Evolutionary conservation across 2,888 invertebrate species (phyloP), one percentile per base, ranked within the genome.

Genomic region (Galerucella calmariensis): DNA sequence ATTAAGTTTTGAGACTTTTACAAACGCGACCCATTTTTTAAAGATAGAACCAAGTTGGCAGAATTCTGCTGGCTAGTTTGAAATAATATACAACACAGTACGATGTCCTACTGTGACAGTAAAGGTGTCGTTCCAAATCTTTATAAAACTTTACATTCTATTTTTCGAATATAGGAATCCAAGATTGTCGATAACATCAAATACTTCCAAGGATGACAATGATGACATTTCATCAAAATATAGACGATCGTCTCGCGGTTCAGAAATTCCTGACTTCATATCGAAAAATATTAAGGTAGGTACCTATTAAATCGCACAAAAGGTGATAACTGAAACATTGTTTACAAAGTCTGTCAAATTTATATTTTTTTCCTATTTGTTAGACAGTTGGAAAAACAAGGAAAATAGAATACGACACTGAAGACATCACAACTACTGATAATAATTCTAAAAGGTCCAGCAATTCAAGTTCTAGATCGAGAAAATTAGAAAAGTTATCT

Each of bases 401-500:
- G 65, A 79, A 76, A 72, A 78, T 82, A n/a, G 79, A 80, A 69
- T 82, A 82, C 69, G 81, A 81, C 63, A 35, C 41, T 4, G 80
- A 80, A 16, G 79, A 78, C 8, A 66, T 72, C 12, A 1, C 10
- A 35, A 6, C 46, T 20, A 20, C 6, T 12, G 8, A 65, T 20
- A 65, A 11, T 35, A 41, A 67, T 48, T 48, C 75, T 68, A 35
- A 58, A 61, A 61, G 35, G 12, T 27, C 16, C 24, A 35, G 24
- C 9, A 44, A 27, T 48, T 65, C 71, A 44, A 66, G 27, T 16
- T 63, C 44, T 46, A 69, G 53, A 61, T 73, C 73, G 24, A 59
- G 44, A 66, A 51, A 69, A 62, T n/a, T 41, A 35, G 20, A 20
- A 20, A 20, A 20, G 20, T 20, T 20, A 20, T 44, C 58, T 6